Evolutionary conservation across 2,113 vertebrate species (phyloP), one percentile per base, ranked within the genome.

Genomic region (Nesoenas mayeri): DNA sequence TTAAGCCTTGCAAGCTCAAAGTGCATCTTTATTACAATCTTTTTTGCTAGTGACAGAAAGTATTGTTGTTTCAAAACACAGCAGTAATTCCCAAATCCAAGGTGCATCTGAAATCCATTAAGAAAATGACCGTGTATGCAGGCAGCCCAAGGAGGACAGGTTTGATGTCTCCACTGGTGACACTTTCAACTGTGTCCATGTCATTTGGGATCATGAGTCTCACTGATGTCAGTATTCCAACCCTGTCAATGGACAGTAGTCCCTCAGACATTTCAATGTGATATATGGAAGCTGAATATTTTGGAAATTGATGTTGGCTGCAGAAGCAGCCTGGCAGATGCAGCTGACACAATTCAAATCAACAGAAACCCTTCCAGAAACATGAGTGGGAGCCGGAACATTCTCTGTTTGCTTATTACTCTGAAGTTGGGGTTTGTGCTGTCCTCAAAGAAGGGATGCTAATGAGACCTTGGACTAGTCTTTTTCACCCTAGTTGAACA

Each of bases 241-340:
- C 14, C 26, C 53, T 53, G 3, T 11, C 0, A 0, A 91, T 85
- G 78, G 57, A 56, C 65, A 87, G 14, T 1, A 61, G 31, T 6
- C 24, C 28, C 34, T 85, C 48, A 75, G 53, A 73, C 12, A 26
- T 72, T 85, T 61, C 66, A 44, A 47, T 2, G 11, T 40, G 44
- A 64, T 0, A 0, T 47, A 62, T 0, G 0, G 83, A 84, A 89
- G 25, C 25, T 60, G 69, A 28, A 13, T 87, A 40, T 54, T 91
- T 88, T 80, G 79, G 77, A 92, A 88, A 65, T 4, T 7, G 53
- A 47, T 79, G 12, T 8, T 91, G 78, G 32, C 9, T 72, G 66
- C 44, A 85, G 79, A 38, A 75, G 79, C 42, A 79, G 74, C 53
- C 75, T 88, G 75, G 54, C 47, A 56, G 29, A 73, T 32, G 42